These are phyloP conservation scores for Patella depressa DNA, from an alignment of 2,888 invertebrate species.

Conservation along the genomic window DNA sequence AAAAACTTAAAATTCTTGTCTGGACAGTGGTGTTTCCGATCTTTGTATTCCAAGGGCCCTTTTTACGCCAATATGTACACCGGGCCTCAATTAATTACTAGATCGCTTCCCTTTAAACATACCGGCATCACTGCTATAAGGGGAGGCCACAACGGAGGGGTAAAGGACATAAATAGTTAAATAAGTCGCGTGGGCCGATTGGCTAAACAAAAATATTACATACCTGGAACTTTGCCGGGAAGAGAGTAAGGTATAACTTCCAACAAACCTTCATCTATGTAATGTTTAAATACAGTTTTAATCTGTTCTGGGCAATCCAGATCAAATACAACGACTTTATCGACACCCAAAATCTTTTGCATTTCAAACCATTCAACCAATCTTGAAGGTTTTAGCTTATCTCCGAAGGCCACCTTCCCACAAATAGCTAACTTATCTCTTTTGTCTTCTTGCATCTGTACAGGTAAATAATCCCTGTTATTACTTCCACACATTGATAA, in stretches of 20 bases:
- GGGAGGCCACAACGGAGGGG: no score
- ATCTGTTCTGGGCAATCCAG: conserved; percentile 1
- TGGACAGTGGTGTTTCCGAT: no score
- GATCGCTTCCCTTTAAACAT: no score
- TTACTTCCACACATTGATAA: neutral
- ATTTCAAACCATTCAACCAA: conserved; percentile 39
- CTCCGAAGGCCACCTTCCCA: conserved; percentile 18
- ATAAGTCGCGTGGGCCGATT: no score
- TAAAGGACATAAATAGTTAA: no score
- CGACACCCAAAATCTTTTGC: conserved; percentile 34
- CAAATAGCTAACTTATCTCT: conserved; percentile 8
- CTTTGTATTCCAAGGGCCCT: no score
- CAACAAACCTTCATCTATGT: conserved; percentile 14
- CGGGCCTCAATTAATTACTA: no score
- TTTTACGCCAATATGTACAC: no score
- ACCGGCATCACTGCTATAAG: no score
- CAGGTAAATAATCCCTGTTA: neutral
- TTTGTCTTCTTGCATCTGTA: neutral
- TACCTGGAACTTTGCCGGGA: conserved; percentile 12
- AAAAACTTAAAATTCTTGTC: no score
- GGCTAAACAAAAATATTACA: neutral
- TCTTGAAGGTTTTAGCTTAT: conserved; percentile 29
- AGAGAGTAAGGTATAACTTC: conserved; percentile 14
- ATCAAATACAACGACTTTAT: conserved; percentile 33
- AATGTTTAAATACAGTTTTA: conserved; percentile 16